These are phyloP conservation scores for Percina caprodes DNA, from an alignment of 2,113 vertebrate genomes.

Conservation along the genomic window DNA sequence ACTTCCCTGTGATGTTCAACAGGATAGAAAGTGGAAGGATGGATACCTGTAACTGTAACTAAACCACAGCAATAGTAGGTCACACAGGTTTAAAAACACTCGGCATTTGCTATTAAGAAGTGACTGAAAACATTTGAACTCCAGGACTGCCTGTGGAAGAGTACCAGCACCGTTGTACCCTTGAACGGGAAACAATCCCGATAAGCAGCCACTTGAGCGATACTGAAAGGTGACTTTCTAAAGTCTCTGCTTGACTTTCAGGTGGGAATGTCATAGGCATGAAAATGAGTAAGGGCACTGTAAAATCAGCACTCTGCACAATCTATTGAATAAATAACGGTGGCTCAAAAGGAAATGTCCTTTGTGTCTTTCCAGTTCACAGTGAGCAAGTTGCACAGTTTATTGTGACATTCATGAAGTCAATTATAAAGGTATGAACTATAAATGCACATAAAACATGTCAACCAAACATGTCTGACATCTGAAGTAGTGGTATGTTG, in stretches of 20 bases:
- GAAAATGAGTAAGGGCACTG: background rate
- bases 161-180: background rate
- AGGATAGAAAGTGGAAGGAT: background rate
- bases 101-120: background rate
- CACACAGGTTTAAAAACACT: background rate
- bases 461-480: background rate
- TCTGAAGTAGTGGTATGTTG: background rate
- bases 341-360: conserved; percentile 19
- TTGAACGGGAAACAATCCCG: background rate
- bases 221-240: background rate
- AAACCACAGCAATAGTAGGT: background rate
- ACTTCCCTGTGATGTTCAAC: background rate
- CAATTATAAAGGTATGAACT: conserved; percentile 4
- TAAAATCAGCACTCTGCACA: conserved; percentile 13
- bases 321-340: conserved; percentile 15
- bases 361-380: conserved; percentile 3
- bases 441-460: background rate
- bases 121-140: background rate
- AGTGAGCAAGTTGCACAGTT: conserved; percentile 2
- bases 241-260: background rate
- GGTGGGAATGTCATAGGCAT: conserved; percentile 1
- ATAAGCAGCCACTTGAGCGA: background rate
- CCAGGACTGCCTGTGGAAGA: background rate
- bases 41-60: background rate
- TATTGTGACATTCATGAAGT: conserved; percentile 13